A percentile compares a stretch with the other conserved stretches of the same genome.
Evolutionary conservation across 2,888 invertebrate species (phyloP).

Genomic region (Drosophila prostipennis): DNA sequence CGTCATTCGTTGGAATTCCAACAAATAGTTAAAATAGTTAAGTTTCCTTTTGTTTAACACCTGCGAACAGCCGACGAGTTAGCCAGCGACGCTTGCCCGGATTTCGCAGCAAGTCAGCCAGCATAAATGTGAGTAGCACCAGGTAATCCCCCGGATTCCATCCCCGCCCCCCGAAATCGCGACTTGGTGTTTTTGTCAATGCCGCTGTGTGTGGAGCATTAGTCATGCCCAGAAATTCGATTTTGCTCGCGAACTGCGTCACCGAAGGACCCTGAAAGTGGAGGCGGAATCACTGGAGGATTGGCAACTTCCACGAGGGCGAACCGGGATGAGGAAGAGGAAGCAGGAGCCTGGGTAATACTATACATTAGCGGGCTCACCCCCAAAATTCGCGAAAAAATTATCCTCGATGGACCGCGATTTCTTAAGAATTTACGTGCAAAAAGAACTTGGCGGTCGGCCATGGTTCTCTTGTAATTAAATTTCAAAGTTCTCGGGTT

Average conservation of each 20-base stretch:
- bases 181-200: constrained; percentile 60
- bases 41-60: constrained; percentile 33
- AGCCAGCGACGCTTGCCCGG: constrained; percentile 13
- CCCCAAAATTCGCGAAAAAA: too few relatives aligned
- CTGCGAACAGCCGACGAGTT: constrained; percentile 4
- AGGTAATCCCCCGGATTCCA: not conserved
- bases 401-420: too few relatives aligned
- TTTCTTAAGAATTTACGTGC: too few relatives aligned
- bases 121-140: constrained; percentile 53
- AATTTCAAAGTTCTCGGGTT: too few relatives aligned
- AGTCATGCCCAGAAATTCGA: constrained; percentile 57
- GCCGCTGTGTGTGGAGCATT: constrained; percentile 45
- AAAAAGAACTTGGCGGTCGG: too few relatives aligned
- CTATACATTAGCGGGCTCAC: too few relatives aligned
- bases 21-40: constrained; percentile 27
- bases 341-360: constrained; percentile 3
- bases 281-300: constrained; percentile 1
- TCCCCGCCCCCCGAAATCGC: constrained; percentile 12
- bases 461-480: too few relatives aligned
- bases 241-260: constrained; percentile 32
- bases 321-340: not conserved
- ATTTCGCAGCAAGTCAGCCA: constrained; percentile 33
- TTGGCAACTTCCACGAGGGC: constrained; percentile 2
- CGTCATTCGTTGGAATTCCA: constrained; percentile 48
- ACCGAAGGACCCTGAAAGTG: constrained; percentile 31